Evolutionary conservation across 2,888 invertebrate species (phyloP).

Genomic region (Acanthosepion pharaonis): DNA sequence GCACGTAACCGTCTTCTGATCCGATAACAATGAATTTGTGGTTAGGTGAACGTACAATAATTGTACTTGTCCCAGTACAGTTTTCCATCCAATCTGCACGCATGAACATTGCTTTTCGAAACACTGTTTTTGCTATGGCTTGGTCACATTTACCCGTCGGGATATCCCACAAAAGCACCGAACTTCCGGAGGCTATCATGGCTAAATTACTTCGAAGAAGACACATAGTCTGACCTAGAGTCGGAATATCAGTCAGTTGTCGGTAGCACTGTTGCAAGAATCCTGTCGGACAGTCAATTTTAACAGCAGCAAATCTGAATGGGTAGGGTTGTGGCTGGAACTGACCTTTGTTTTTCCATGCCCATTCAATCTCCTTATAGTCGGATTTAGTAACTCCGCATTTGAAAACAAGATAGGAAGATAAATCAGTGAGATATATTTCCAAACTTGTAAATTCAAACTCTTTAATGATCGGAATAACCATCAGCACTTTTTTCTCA

Average conservation of each 20-base stretch:
- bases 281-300: slow-evolving; percentile 59
- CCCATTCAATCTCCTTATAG: slow-evolving; percentile 58
- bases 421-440: slow-evolving; percentile 56
- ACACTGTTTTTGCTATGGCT: slow-evolving; percentile 55
- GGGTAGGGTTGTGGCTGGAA: slow-evolving; percentile 61
- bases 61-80: slow-evolving; percentile 56
- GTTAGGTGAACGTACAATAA: slow-evolving; percentile 55
- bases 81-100: slow-evolving; percentile 58
- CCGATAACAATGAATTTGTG: slow-evolving; percentile 58
- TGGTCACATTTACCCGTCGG: slow-evolving; percentile 67
- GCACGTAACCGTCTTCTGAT: slow-evolving; percentile 66
- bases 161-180: slow-evolving; percentile 66
- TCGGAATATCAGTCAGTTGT: slow-evolving; percentile 65
- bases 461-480: slow-evolving; percentile 57
- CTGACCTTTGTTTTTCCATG: slow-evolving; percentile 58
- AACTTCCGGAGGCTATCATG: slow-evolving; percentile 58
- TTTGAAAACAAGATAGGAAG: slow-evolving; percentile 59
- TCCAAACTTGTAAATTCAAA: slow-evolving; percentile 56
- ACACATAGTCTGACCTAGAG: slow-evolving; percentile 58
- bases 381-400: slow-evolving; percentile 60
- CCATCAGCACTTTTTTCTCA: slow-evolving; percentile 55
- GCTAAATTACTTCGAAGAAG: slow-evolving; percentile 61
- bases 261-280: slow-evolving; percentile 59
- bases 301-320: slow-evolving; percentile 62
- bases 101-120: slow-evolving; percentile 60